phyloP scores from a whole-genome alignment of 2,888 invertebrate genomes.

The Cheilosia vulpina region DNA sequence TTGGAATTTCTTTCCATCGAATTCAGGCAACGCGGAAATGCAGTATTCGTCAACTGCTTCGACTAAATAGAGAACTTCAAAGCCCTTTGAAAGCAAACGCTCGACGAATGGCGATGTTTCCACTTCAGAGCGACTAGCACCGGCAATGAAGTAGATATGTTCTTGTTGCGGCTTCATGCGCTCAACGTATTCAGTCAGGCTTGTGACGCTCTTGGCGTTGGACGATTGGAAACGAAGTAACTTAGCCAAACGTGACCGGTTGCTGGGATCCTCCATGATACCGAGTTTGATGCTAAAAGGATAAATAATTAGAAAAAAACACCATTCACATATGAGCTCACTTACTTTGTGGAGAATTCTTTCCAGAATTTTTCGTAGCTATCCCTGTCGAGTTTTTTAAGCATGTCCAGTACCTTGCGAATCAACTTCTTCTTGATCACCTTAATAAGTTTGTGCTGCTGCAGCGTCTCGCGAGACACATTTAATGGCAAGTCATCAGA shows the following conservation, averaged over 20 bases:
- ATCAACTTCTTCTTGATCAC: slow-evolving; percentile 99
- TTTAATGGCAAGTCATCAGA: slow-evolving; percentile 99
- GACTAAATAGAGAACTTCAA: slow-evolving; percentile 96
- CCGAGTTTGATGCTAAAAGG: slow-evolving; percentile 93
- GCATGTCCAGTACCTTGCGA: slow-evolving; percentile 98
- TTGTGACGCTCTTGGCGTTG: slow-evolving; percentile 86
- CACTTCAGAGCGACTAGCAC: slow-evolving; percentile 93
- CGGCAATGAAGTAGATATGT: slow-evolving; percentile 98
- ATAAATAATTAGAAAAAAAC: slow-evolving; percentile 4
- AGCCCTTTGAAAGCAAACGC: slow-evolving; percentile 94
- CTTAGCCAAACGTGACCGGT: slow-evolving; percentile 97
- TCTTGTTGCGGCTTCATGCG: slow-evolving; percentile 98
- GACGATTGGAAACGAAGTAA: slow-evolving; percentile 96
- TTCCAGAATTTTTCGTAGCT: slow-evolving; percentile 98
- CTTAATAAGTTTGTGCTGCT: slow-evolving; percentile 99
- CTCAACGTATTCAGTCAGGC: slow-evolving; percentile 94
- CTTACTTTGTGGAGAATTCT: slow-evolving; percentile 98
- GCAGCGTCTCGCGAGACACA: slow-evolving; percentile 98
- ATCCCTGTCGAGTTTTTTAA: slow-evolving; percentile 96
- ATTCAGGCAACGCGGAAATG: slow-evolving; percentile 97
- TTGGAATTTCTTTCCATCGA: slow-evolving; percentile 99
- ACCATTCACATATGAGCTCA: too few species aligned
- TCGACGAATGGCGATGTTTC: slow-evolving; percentile 98
- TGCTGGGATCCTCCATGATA: slow-evolving; percentile 98
- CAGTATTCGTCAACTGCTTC: slow-evolving; percentile 99